phyloP scores from a whole-genome alignment of 2,113 vertebrate species.

The Rhinopithecus roxellana region DNA sequence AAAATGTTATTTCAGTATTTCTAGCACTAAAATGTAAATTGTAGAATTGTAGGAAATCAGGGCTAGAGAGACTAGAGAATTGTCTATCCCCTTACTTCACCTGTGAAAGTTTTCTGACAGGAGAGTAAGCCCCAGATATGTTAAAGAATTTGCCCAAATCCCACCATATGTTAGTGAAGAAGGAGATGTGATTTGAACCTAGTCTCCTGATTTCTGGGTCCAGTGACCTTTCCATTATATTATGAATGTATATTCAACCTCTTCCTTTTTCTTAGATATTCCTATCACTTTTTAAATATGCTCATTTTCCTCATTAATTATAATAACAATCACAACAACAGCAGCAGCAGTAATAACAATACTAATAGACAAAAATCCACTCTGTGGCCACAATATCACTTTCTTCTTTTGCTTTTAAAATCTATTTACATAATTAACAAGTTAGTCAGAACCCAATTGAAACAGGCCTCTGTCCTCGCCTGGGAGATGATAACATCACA shows the following conservation, averaged over 20 bases:
- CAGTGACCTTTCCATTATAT: not conserved
- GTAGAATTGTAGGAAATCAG: not conserved
- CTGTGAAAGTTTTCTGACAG: not conserved
- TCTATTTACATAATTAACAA: not conserved
- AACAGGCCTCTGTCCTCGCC: not conserved
- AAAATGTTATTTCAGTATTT: not conserved
- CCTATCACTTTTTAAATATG: not conserved
- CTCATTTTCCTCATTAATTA: not conserved
- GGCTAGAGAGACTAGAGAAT: not conserved
- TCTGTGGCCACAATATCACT: not conserved
- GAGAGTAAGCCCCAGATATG: not conserved
- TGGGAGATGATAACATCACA: not conserved
- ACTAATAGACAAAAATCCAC: not conserved
- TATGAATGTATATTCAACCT: not conserved
- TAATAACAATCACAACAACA: not conserved
- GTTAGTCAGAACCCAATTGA: not conserved
- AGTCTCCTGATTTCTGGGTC: not conserved
- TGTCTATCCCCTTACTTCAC: not conserved
- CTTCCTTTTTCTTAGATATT: not conserved
- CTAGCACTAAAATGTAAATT: not conserved
- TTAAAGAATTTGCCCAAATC: not conserved
- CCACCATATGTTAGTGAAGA: not conserved
- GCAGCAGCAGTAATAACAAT: not conserved
- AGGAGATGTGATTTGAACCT: not conserved
- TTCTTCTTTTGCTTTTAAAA: not conserved